A percentile compares a stretch with the other conserved stretches of the same genome.
Evolutionary conservation across 2,888 invertebrate species (phyloP).

Genomic region (Acleris sparsana): DNA sequence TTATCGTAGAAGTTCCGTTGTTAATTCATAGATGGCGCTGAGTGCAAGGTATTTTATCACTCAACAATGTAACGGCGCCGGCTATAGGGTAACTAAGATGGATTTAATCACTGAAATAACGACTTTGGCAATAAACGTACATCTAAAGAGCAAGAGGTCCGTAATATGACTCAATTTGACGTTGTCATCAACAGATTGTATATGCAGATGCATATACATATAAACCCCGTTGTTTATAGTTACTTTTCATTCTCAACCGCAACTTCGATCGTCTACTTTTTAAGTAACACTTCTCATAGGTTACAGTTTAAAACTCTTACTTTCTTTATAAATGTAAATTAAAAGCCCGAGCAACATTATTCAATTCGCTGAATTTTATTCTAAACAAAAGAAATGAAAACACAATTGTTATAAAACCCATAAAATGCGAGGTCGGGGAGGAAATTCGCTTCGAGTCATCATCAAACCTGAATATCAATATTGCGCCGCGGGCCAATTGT

Average conservation of each 20-base stretch:
- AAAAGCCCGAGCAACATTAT: conserved; percentile 36
- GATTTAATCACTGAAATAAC: conserved; percentile 21
- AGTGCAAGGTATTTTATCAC: conserved; percentile 21
- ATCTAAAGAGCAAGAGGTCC: neutral
- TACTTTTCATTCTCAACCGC: too few species aligned
- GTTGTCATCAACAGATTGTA: too few species aligned
- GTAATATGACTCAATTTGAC: too few species aligned
- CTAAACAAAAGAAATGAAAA: conserved; percentile 65
- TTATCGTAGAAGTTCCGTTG: conserved; percentile 18
- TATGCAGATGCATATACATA: too few species aligned
- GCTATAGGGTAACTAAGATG: conserved; percentile 20
- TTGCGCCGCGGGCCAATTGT: conserved; percentile 83
- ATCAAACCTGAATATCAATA: conserved; percentile 84
- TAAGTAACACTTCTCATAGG: too few species aligned
- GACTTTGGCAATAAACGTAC: conserved; percentile 14
- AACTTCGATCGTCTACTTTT: too few species aligned
- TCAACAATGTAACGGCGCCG: conserved; percentile 27
- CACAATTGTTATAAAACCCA: conserved; percentile 71
- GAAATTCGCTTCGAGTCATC: conserved; percentile 77
- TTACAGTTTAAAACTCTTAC: neutral
- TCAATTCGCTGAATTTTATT: conserved; percentile 52
- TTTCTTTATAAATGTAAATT: conserved; percentile 27
- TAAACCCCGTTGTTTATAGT: too few species aligned
- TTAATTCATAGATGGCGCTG: conserved; percentile 28
- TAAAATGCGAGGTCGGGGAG: conserved; percentile 75